Evolutionary conservation across 2,888 invertebrate genomes (phyloP), one percentile per base, ranked within the genome.

Genomic region (Crocallis elinguaria): DNA sequence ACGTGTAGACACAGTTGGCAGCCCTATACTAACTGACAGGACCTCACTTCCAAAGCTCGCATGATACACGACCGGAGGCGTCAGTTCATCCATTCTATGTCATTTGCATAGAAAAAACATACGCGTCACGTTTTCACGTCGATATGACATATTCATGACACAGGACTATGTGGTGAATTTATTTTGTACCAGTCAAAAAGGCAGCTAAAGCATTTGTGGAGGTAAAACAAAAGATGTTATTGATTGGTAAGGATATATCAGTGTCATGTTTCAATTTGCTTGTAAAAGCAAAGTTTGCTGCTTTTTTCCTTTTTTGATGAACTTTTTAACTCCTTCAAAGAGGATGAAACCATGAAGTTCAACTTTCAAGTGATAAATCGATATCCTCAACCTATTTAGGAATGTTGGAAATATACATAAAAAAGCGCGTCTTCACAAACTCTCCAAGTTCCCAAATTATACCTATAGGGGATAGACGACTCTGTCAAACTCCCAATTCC

Each of bases 101-200:
- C 42, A 85, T 88, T 88, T 84, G 72, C 86, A 87, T 88, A 72
- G 64, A 62, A 72, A 73, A 62, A 63, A 67, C 78, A 73, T 88
- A 84, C 85, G 84, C 81, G 82, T 79, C 64, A 60, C 62, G 60
- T 60, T 55, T 52, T 53, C 62, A 44, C 53, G 60, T 66, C 53
- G 55, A 66, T 63, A 62, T 62, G 64, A 62, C 64, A 58, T 56
- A 62, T 59, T 62, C 53, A 49, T 57, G 63, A 56, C 57, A 55
- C 30, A 25, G 45, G 19, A 30, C 39, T 45, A 33, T 17, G 29
- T 11, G 21, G 29, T 12, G 17, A n/a, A 39, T 33, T 32, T 30
- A 13, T 46, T 51, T 45, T 35, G 8, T 8, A 11, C 16, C 11
- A 27, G 6, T 14, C 19, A 21, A 32, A 16, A 32, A 29, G 11